These are phyloP conservation scores for Asbolus verrucosus DNA, from an alignment of 1,140 invertebrate genomes.

Conservation along the genomic window DNA sequence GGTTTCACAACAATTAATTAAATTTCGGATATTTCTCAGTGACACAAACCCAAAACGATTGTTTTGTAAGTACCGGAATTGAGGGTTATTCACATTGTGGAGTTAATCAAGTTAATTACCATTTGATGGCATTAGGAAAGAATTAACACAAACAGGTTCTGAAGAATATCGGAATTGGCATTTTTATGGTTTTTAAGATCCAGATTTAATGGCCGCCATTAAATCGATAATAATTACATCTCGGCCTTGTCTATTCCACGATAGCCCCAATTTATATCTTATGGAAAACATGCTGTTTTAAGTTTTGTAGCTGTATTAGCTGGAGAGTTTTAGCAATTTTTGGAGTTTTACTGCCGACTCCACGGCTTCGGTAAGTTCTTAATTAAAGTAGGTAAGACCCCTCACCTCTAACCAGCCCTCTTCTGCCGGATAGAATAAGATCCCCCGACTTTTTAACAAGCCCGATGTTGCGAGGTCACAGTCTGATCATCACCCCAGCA, in stretches of 20 bases:
- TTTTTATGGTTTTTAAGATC: background rate
- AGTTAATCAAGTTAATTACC: constrained; percentile 22
- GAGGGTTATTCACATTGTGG: background rate
- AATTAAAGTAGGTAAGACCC: constrained; percentile 44
- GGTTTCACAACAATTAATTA: no score
- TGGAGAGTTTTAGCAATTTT: constrained; percentile 38
- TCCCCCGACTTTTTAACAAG: constrained; percentile 33
- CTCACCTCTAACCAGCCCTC: constrained; percentile 13
- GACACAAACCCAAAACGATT: constrained; percentile 4
- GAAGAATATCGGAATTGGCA: background rate
- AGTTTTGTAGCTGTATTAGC: constrained; percentile 17
- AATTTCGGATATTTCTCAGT: no score
- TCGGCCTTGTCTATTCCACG: background rate
- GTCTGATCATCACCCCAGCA: background rate
- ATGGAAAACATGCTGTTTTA: constrained; percentile 5
- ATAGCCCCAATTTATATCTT: constrained; percentile 17
- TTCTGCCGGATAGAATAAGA: constrained; percentile 10
- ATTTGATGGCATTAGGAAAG: background rate
- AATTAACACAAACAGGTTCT: constrained; percentile 16
- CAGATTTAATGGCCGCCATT: background rate
- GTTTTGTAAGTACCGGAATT: no score
- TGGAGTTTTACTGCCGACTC: constrained; percentile 45
- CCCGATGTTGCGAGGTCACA: background rate
- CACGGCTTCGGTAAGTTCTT: constrained; percentile 43
- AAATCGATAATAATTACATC: background rate